Percentiles rank a stretch among this genome's conserved stretches.
phyloP scores from a whole-genome alignment of 2,888 invertebrate genomes.

The Adineta ricciae region DNA sequence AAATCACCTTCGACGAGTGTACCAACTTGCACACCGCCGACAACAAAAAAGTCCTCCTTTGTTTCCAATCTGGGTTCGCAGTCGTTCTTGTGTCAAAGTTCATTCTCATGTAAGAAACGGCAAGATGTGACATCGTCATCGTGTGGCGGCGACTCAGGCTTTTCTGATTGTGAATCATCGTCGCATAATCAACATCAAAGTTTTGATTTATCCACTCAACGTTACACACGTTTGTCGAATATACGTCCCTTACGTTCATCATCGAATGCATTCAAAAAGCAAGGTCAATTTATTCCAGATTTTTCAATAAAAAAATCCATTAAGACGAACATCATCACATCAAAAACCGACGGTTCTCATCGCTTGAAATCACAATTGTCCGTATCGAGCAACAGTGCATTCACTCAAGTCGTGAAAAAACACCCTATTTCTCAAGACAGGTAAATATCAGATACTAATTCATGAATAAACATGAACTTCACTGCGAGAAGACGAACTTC shows the following conservation, averaged over 20 bases:
- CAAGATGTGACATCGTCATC: not conserved
- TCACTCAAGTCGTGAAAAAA: not conserved
- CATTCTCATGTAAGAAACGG: not conserved
- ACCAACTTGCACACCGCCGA: not conserved
- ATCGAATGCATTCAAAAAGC: not conserved
- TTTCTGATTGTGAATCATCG: slow-evolving; percentile 4
- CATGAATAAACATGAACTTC: not conserved
- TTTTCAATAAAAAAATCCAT: not conserved
- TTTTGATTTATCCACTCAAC: slow-evolving; percentile 12
- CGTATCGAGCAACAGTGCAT: not conserved
- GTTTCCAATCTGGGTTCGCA: not conserved
- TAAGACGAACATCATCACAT: not conserved
- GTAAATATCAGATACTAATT: not conserved
- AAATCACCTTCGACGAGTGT: not conserved
- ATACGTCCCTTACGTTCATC: not conserved
- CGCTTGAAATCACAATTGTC: not conserved
- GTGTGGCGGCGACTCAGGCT: slow-evolving; percentile 13
- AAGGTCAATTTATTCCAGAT: not conserved
- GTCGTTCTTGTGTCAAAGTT: not conserved
- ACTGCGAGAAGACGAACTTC: not conserved
- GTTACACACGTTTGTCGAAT: not conserved
- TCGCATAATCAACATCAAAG: not conserved
- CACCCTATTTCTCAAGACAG: not conserved
- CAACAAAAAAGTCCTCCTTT: slow-evolving; percentile 1
- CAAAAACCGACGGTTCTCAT: not conserved